Conservation (phyloP, 1,140 invertebrate genomes). For the Dolichoris vasculosae region DNA sequence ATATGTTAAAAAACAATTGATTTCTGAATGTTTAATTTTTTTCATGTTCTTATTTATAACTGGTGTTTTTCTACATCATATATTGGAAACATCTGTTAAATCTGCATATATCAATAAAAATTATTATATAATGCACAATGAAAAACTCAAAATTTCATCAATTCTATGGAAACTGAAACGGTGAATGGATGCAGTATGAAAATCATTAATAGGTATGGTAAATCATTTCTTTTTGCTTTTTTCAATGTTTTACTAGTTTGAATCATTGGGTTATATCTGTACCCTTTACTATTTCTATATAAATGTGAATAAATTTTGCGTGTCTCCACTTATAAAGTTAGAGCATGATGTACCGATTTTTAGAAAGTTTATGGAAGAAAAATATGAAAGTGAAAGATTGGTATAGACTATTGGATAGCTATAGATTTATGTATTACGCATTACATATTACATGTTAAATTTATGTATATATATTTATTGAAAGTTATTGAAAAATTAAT, state of each 20-base stretch:
- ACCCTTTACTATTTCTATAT: background rate
- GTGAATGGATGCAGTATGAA: conserved; percentile 38
- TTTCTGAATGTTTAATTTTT: conserved; percentile 11
- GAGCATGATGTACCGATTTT: background rate
- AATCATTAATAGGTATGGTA: conserved; percentile 43
- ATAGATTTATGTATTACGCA: too few species aligned
- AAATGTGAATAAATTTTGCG: background rate
- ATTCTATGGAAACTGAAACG: conserved; percentile 23
- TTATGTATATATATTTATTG: too few species aligned
- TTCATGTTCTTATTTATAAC: conserved; percentile 29
- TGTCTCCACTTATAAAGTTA: conserved; percentile 6
- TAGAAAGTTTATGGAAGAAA: conserved; percentile 55
- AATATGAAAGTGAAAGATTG: background rate
- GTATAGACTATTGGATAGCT: background rate
- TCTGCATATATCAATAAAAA: background rate
- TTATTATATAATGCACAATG: background rate
- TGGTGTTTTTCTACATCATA: background rate
- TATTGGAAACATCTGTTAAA: background rate
- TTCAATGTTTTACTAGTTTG: conserved; percentile 18
- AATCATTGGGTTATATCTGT: background rate
- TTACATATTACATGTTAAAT: too few species aligned
- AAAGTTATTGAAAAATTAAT: too few species aligned
- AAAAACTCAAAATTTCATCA: background rate
- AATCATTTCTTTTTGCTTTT: conserved; percentile 17
- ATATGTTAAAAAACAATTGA: conserved; percentile 6